A percentile compares a stretch with the other conserved stretches of the same genome.
Conservation (phyloP, 2,888 invertebrate genomes). For the Drosophila greeni region DNA sequence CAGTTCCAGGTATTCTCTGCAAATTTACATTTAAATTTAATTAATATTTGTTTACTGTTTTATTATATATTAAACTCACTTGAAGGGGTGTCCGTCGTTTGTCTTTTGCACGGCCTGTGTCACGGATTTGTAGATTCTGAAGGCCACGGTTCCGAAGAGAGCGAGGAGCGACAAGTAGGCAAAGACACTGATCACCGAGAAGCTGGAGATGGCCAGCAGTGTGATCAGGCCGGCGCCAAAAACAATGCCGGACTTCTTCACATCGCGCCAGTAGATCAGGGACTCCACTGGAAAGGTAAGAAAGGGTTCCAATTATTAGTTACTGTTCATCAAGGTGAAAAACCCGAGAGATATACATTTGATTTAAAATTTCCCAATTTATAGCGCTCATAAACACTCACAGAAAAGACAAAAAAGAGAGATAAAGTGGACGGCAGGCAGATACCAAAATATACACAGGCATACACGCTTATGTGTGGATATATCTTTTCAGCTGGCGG, state of each 20-base stretch:
- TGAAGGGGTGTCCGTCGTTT: slow-evolving; percentile 97
- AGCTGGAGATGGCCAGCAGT: slow-evolving; percentile 95
- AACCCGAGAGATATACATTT: neutral
- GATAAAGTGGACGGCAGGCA: slow-evolving; percentile 48
- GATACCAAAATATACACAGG: slow-evolving; percentile 49
- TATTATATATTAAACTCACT: slow-evolving; percentile 82
- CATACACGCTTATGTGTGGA: slow-evolving; percentile 10
- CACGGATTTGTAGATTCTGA: slow-evolving; percentile 97
- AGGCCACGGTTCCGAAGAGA: slow-evolving; percentile 92
- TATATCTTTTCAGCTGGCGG: slow-evolving; percentile 49
- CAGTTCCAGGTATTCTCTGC: slow-evolving; percentile 89
- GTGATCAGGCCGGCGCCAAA: slow-evolving; percentile 93
- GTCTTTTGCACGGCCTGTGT: slow-evolving; percentile 97
- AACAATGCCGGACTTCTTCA: slow-evolving; percentile 95
- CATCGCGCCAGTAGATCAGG: slow-evolving; percentile 98
- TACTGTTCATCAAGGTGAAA: neutral
- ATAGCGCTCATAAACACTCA: slow-evolving; percentile 34
- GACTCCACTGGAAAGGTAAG: slow-evolving; percentile 88
- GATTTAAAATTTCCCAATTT: slow-evolving; percentile 14
- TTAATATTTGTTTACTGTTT: neutral
- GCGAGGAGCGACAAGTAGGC: slow-evolving; percentile 93
- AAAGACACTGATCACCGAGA: slow-evolving; percentile 96
- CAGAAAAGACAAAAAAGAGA: slow-evolving; percentile 37
- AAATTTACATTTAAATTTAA: neutral
- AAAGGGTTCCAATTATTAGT: slow-evolving; percentile 46